Conservation (phyloP, 2,888 invertebrate species). For the Norana najaformis region DNA sequence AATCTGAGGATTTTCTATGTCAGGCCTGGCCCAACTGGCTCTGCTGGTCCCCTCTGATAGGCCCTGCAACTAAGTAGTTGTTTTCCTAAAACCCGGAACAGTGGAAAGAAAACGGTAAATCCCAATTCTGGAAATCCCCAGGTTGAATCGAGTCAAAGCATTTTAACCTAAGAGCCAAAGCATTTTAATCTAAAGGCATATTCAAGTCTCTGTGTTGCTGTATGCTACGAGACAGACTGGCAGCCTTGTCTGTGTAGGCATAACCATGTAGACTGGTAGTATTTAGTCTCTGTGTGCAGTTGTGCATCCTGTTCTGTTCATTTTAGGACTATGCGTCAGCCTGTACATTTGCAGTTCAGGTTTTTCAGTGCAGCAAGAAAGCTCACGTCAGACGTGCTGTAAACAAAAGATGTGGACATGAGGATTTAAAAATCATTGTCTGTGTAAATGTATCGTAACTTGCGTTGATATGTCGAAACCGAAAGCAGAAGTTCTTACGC, state of each 20-base stretch:
- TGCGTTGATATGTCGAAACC: not conserved
- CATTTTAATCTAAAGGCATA: too few species aligned
- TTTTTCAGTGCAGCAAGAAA: not conserved
- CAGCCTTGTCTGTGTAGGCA: not conserved
- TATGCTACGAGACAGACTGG: not conserved
- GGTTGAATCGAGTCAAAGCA: not conserved
- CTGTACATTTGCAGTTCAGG: not conserved
- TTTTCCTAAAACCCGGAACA: conserved; percentile 13
- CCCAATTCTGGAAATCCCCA: not conserved
- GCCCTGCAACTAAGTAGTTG: too few species aligned
- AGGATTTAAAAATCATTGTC: not conserved
- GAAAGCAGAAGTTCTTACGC: not conserved
- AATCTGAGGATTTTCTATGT: too few species aligned
- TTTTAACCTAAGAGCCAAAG: too few species aligned
- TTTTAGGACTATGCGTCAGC: not conserved
- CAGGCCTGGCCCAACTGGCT: too few species aligned
- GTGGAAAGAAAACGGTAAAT: not conserved
- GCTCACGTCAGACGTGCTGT: not conserved
- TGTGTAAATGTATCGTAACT: not conserved
- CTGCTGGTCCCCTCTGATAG: too few species aligned
- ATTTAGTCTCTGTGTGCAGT: not conserved
- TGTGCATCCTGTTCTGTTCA: not conserved
- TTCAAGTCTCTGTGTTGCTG: too few species aligned
- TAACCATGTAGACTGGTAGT: not conserved
- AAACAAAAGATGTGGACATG: not conserved